phyloP scores from a whole-genome alignment of 2,888 invertebrate species.

The Xestia c-nigrum region DNA sequence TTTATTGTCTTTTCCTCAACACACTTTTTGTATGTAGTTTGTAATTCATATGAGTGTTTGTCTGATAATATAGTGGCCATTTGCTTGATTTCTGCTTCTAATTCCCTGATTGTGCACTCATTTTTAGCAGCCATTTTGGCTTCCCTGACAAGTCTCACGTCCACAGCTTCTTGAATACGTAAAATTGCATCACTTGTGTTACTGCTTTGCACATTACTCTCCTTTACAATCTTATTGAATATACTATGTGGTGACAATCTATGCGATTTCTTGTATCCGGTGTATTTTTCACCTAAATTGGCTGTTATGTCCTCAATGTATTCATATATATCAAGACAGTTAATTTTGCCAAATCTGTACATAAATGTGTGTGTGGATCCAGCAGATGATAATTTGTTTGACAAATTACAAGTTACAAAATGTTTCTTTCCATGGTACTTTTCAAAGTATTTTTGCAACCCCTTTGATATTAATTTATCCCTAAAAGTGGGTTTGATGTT shows the following conservation, averaged over 20 bases:
- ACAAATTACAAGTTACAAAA: constrained; percentile 92
- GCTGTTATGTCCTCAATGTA: constrained; percentile 89
- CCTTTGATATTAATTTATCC: constrained; percentile 92
- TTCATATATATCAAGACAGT: constrained; percentile 89
- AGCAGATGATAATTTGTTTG: constrained; percentile 86
- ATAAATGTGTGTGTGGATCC: constrained; percentile 91
- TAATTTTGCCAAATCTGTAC: constrained; percentile 91
- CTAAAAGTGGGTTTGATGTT: constrained; percentile 91
- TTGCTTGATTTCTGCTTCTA: constrained; percentile 87
- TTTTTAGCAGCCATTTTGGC: constrained; percentile 84
- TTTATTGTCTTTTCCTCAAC: constrained; percentile 78
- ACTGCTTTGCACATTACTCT: constrained; percentile 82
- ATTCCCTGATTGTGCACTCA: constrained; percentile 83
- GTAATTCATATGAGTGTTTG: constrained; percentile 81
- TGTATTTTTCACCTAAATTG: constrained; percentile 89
- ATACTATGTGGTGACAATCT: constrained; percentile 80
- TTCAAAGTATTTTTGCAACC: constrained; percentile 90
- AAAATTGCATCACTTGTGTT: constrained; percentile 85
- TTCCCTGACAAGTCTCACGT: constrained; percentile 82
- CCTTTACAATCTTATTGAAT: constrained; percentile 85
- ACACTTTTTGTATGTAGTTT: constrained; percentile 77
- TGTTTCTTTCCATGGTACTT: constrained; percentile 89
- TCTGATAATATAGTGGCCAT: constrained; percentile 85
- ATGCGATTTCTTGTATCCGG: constrained; percentile 85
- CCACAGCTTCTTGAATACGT: constrained; percentile 85